phyloP scores from a whole-genome alignment of 2,888 invertebrate genomes.

The Pyrochroa serraticornis region DNA sequence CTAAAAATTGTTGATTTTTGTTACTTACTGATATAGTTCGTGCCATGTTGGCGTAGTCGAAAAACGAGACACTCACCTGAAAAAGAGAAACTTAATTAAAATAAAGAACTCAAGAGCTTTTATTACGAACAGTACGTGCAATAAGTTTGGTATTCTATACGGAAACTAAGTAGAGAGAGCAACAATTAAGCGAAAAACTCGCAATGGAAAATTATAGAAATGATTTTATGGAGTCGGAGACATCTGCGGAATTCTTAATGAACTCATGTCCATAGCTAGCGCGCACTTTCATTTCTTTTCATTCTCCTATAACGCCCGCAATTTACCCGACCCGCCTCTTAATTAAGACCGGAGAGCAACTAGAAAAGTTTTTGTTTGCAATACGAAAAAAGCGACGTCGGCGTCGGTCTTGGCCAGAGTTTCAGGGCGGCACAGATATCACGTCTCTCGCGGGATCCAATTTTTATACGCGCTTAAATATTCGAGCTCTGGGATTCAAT shows the following conservation, averaged over 20 bases:
- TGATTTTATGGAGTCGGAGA: conserved; percentile 25
- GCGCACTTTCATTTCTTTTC: conserved; percentile 32
- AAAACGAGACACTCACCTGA: conserved; percentile 30
- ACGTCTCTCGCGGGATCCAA: conserved; percentile 1
- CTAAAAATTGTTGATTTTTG: too few relatives aligned
- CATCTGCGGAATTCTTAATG: conserved; percentile 30
- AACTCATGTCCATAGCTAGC: conserved; percentile 27
- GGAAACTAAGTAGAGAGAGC: conserved; percentile 8
- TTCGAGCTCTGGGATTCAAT: conserved; percentile 34
- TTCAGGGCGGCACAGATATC: neutral
- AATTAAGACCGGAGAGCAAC: conserved; percentile 33
- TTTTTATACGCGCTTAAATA: conserved; percentile 19
- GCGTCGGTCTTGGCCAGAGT: neutral
- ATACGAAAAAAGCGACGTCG: neutral
- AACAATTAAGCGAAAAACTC: conserved; percentile 24
- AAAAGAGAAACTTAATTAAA: conserved; percentile 25
- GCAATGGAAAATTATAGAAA: conserved; percentile 27
- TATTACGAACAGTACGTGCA: conserved; percentile 16
- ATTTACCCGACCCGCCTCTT: conserved; percentile 33
- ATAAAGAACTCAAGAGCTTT: neutral
- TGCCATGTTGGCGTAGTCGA: too few relatives aligned
- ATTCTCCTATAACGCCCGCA: conserved; percentile 28
- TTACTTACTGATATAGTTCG: too few relatives aligned
- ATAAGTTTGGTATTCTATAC: conserved; percentile 6
- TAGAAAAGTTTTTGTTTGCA: conserved; percentile 19